These are phyloP conservation scores for Protaetia brevitarsis DNA, from an alignment of 1,140 invertebrate genomes.

Conservation along the genomic window DNA sequence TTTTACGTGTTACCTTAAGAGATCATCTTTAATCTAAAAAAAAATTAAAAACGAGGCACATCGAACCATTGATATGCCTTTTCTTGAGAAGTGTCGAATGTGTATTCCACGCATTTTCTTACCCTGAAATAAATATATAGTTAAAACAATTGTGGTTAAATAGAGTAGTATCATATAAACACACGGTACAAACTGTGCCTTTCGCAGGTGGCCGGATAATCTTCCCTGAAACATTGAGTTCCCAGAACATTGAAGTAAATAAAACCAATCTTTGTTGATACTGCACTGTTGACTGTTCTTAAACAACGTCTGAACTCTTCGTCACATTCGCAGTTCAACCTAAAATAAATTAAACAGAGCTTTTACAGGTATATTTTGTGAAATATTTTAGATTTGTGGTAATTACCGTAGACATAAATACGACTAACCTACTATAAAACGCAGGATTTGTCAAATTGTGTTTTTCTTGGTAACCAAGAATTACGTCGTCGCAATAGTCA, in stretches of 20 bases:
- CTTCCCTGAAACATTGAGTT: slow-evolving; percentile 64
- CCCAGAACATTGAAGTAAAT: slow-evolving; percentile 65
- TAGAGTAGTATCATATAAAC: not conserved
- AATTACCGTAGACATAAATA: not conserved
- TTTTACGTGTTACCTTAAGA: too few species aligned
- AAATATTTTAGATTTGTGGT: not conserved
- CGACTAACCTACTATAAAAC: slow-evolving; percentile 37
- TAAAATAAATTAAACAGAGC: slow-evolving; percentile 36
- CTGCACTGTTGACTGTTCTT: slow-evolving; percentile 50
- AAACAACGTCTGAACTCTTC: slow-evolving; percentile 66
- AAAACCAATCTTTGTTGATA: slow-evolving; percentile 57
- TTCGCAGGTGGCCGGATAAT: slow-evolving; percentile 61
- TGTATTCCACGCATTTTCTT: slow-evolving; percentile 52
- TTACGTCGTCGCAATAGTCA: slow-evolving; percentile 67
- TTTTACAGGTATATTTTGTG: not conserved
- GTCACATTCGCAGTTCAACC: slow-evolving; percentile 68
- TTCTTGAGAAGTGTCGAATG: slow-evolving; percentile 50
- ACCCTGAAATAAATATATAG: slow-evolving; percentile 36
- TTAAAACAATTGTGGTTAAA: not conserved
- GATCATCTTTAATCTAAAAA: too few species aligned
- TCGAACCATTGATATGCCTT: slow-evolving; percentile 61
- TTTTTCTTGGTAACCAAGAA: slow-evolving; percentile 56
- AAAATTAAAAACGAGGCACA: too few species aligned
- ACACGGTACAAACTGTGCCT: slow-evolving; percentile 42
- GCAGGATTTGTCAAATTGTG: slow-evolving; percentile 62